A percentile compares a stretch with the other conserved stretches of the same genome.
Conservation (phyloP, 2,888 invertebrate genomes). For the Drosophila fungiperda region DNA sequence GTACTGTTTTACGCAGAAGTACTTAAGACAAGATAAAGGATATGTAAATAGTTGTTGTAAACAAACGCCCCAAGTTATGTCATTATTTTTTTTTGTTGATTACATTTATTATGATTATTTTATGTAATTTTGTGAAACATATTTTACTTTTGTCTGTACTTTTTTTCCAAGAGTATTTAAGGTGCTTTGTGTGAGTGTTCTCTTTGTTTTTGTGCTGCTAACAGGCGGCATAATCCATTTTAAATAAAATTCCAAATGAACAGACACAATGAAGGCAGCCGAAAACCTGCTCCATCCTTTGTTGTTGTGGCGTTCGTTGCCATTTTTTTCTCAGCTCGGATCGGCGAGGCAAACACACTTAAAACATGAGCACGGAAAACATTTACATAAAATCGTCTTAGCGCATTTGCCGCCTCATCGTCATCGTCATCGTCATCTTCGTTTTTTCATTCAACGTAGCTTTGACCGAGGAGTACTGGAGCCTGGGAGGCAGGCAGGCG, state of each 20-base stretch:
- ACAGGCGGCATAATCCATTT: slow-evolving; percentile 74
- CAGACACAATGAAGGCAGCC: slow-evolving; percentile 64
- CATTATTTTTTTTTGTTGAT: slow-evolving; percentile 19
- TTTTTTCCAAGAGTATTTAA: slow-evolving; percentile 47
- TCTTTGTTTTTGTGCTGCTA: slow-evolving; percentile 36
- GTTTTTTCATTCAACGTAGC: slow-evolving; percentile 32
- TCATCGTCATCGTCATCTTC: slow-evolving; percentile 41
- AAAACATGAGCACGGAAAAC: slow-evolving; percentile 81
- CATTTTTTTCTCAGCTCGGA: slow-evolving; percentile 48
- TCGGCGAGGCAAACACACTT: slow-evolving; percentile 75
- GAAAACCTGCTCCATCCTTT: slow-evolving; percentile 53
- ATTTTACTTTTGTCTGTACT: slow-evolving; percentile 26
- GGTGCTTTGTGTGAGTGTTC: slow-evolving; percentile 26
- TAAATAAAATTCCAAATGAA: slow-evolving; percentile 79
- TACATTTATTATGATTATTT: slow-evolving; percentile 36
- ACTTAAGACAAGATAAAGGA: neutral
- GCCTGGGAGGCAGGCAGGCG: neutral
- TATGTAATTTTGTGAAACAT: slow-evolving; percentile 36
- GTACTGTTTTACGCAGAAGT: neutral
- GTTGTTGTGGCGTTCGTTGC: slow-evolving; percentile 54
- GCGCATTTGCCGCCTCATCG: slow-evolving; percentile 80
- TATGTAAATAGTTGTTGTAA: slow-evolving; percentile 13
- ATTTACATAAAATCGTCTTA: slow-evolving; percentile 82
- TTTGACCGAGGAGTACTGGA: slow-evolving; percentile 40
- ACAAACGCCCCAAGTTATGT: slow-evolving; percentile 5